These are phyloP conservation scores for Drosophila parthenogenetica DNA, from an alignment of 2,888 invertebrate species.

Conservation along the genomic window DNA sequence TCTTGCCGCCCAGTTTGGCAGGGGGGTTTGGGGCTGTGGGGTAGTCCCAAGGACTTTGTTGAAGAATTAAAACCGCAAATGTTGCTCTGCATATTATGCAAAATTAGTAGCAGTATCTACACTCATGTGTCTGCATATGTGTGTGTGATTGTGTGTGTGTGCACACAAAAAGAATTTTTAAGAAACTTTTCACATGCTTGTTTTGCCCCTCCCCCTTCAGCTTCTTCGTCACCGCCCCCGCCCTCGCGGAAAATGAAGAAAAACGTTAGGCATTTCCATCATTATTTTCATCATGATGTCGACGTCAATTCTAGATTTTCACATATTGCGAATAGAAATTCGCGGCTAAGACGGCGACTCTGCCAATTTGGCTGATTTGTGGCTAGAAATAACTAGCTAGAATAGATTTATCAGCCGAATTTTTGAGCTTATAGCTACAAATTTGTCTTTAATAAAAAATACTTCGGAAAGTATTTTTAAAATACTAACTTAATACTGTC, in stretches of 20 bases:
- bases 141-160: conserved; percentile 27
- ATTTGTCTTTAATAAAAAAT: no score
- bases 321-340: not conserved
- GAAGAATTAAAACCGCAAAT: conserved; percentile 83
- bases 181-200: conserved; percentile 77
- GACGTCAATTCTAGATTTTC: conserved; percentile 3
- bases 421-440: no score
- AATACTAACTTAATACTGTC: no score
- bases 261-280: conserved; percentile 16
- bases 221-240: not conserved
- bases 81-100: conserved; percentile 80
- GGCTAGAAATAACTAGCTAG: no score
- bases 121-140: conserved; percentile 30
- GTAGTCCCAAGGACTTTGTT: conserved; percentile 45
- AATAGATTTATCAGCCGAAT: no score
- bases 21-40: conserved; percentile 11
- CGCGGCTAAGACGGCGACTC: not conserved
- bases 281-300: conserved; percentile 17
- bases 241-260: not conserved
- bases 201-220: conserved; percentile 34
- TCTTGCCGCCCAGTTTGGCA: not conserved
- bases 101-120: conserved; percentile 76
- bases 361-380: no score
- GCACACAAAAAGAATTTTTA: conserved; percentile 79
- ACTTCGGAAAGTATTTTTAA: no score